Conservation (phyloP, 2,888 invertebrate genomes). For the Zygaena filipendulae region DNA sequence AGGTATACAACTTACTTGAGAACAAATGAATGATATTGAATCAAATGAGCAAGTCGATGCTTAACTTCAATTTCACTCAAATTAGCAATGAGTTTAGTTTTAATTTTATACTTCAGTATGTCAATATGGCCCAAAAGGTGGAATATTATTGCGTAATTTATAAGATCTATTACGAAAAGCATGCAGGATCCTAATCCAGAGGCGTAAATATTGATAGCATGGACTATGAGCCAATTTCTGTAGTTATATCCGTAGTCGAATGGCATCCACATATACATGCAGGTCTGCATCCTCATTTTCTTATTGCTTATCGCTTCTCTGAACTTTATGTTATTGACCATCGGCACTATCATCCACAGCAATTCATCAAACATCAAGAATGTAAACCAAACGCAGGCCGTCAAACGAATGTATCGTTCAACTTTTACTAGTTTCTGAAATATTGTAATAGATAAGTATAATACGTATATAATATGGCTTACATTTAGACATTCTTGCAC, state of each 20-base stretch:
- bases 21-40: slow-evolving; percentile 26
- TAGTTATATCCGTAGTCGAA: slow-evolving; percentile 27
- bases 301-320: slow-evolving; percentile 21
- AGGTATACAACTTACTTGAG: slow-evolving; percentile 24
- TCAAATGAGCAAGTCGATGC: slow-evolving; percentile 19
- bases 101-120: slow-evolving; percentile 24
- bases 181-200: too few species aligned
- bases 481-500: not conserved
- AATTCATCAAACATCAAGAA: slow-evolving; percentile 16
- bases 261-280: slow-evolving; percentile 27
- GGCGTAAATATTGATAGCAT: slow-evolving; percentile 19
- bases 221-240: slow-evolving; percentile 21
- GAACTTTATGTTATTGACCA: slow-evolving; percentile 20
- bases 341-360: slow-evolving; percentile 20
- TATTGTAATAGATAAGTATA: slow-evolving; percentile 1
- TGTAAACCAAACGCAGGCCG: slow-evolving; percentile 14
- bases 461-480: too few species aligned
- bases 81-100: slow-evolving; percentile 13
- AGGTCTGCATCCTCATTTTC: slow-evolving; percentile 23
- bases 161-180: too few species aligned
- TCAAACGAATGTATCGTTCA: slow-evolving; percentile 20
- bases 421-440: slow-evolving; percentile 22
- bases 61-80: slow-evolving; percentile 19
- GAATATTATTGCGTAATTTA: slow-evolving; percentile 24
- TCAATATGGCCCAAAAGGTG: slow-evolving; percentile 29